These are phyloP conservation scores for Psilopogon haemacephalus DNA, from an alignment of 2,113 vertebrate genomes.

Conservation along the genomic window DNA sequence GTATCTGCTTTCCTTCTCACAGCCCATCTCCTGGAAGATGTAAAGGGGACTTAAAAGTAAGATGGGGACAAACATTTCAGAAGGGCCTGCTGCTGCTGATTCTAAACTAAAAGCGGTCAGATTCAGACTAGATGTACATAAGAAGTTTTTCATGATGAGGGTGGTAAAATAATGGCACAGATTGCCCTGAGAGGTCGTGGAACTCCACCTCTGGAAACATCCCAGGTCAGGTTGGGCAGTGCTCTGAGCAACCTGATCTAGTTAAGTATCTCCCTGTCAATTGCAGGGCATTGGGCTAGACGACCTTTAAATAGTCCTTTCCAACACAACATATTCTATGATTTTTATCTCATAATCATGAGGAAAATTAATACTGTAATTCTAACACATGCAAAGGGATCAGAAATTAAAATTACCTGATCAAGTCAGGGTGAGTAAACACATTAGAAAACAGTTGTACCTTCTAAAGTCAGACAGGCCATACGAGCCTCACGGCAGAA, in stretches of 20 bases:
- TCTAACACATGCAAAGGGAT: background rate
- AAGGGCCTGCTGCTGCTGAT: background rate
- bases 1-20: background rate
- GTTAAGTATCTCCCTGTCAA: too few species aligned
- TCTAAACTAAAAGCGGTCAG: background rate
- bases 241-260: background rate
- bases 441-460: background rate
- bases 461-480: slow-evolving; percentile 59
- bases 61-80: background rate
- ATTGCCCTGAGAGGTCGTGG: background rate
- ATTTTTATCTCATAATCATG: background rate
- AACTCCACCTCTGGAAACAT: background rate
- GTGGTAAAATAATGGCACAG: background rate
- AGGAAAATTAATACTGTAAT: background rate
- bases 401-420: slow-evolving; percentile 28
- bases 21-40: background rate
- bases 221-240: fast-evolving
- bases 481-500: background rate
- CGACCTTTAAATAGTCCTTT: background rate
- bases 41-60: background rate
- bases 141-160: background rate
- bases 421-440: slow-evolving; percentile 29
- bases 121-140: background rate
- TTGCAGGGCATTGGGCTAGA: fast-evolving
- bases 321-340: background rate